These are phyloP conservation scores for Aldrovandia affinis DNA, from an alignment of 2,797 vertebrate genomes.

Conservation along the genomic window DNA sequence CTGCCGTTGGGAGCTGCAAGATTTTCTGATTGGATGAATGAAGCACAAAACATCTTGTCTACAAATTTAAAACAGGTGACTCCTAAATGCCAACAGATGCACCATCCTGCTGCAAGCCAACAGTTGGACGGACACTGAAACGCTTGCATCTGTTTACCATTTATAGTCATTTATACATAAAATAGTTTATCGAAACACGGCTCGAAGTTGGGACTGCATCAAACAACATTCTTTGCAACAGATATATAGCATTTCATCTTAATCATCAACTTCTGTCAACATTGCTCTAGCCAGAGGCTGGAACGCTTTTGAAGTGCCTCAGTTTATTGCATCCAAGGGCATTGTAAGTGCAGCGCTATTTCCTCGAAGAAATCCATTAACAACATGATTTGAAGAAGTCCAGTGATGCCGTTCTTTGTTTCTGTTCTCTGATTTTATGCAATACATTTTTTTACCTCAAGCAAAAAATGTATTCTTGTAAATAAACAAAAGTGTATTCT, in stretches of 20 bases:
- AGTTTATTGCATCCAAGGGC: slow-evolving; percentile 33
- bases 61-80: slow-evolving; percentile 47
- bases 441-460: background rate
- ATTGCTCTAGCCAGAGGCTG: slow-evolving; percentile 27
- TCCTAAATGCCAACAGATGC: slow-evolving; percentile 44
- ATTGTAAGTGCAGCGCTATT: slow-evolving; percentile 25
- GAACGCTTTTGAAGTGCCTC: slow-evolving; percentile 34
- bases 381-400: slow-evolving; percentile 27
- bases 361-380: slow-evolving; percentile 33
- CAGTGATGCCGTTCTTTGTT: background rate
- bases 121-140: slow-evolving; percentile 52
- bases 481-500: slow-evolving; percentile 42
- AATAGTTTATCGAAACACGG: slow-evolving; percentile 53
- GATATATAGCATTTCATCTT: slow-evolving; percentile 41
- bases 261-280: slow-evolving; percentile 50
- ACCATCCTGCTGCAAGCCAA: slow-evolving; percentile 43
- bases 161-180: slow-evolving; percentile 62
- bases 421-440: background rate
- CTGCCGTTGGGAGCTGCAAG: slow-evolving; percentile 30
- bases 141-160: slow-evolving; percentile 67
- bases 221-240: slow-evolving; percentile 33
- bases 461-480: slow-evolving; percentile 10
- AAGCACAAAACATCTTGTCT: slow-evolving; percentile 37
- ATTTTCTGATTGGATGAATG: slow-evolving; percentile 33
- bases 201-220: slow-evolving; percentile 31